These are phyloP conservation scores for Percopsis omiscomaycus DNA, from an alignment of 2,797 vertebrate species.

Conservation along the genomic window DNA sequence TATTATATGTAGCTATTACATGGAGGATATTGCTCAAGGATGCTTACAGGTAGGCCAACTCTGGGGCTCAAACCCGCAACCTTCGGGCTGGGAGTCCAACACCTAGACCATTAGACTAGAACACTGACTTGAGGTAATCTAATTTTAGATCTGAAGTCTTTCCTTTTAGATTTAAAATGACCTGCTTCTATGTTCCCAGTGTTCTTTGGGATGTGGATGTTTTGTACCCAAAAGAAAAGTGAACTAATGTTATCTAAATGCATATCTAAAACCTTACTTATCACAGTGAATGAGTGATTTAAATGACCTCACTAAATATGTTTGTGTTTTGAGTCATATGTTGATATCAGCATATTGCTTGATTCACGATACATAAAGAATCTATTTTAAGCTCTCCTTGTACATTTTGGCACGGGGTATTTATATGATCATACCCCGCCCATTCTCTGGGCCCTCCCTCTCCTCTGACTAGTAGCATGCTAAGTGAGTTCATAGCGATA, in stretches of 20 bases:
- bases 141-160: too few relatives aligned
- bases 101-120: too few relatives aligned
- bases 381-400: constrained; percentile 73
- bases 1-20: too few relatives aligned
- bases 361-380: constrained; percentile 17
- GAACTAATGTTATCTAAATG: background rate
- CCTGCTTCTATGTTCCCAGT: constrained; percentile 3
- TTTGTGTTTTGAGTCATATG: constrained; percentile 41
- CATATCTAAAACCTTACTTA: background rate
- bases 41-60: too few relatives aligned
- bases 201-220: constrained; percentile 17
- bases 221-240: constrained; percentile 21
- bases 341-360: constrained; percentile 32
- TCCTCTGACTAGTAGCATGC: constrained; percentile 47
- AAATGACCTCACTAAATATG: constrained; percentile 9
- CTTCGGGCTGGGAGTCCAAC: too few relatives aligned
- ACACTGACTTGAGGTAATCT: too few relatives aligned
- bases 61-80: too few relatives aligned
- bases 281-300: background rate
- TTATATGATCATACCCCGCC: constrained; percentile 71
- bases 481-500: constrained; percentile 61
- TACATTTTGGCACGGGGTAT: constrained; percentile 59
- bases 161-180: too few relatives aligned
- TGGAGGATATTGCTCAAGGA: too few relatives aligned
- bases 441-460: constrained; percentile 67